Evolutionary conservation across 2,888 invertebrate genomes (phyloP), one percentile per base, ranked within the genome.

Genomic region (Caradrina kadenii): DNA sequence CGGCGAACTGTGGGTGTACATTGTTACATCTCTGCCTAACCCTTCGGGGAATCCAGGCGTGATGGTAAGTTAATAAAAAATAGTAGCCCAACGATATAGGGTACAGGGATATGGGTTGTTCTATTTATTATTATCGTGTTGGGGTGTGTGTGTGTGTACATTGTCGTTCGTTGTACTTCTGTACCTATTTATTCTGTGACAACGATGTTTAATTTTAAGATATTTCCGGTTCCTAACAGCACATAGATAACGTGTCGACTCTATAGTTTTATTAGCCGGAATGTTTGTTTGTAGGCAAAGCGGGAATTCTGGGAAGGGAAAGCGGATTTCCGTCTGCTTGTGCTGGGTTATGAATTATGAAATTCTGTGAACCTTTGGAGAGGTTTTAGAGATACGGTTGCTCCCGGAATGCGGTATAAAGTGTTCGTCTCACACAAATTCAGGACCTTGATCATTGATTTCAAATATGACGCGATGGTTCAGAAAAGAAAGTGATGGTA

Each of bases 131-230:
- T n/a, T n/a, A n/a, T n/a, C n/a, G n/a, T n/a, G n/a, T n/a, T n/a
- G n/a, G n/a, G n/a, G n/a, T 31, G 0, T 15, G 6, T 45, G 10
- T 35, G 11, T 68, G 55, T 19, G 15, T n/a, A 1, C 17, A 8
- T 10, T 42, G 5, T 69, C 4, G 17, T 13, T 17, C 13, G 7
- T 17, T 35, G 4, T 17, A 6, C 8, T 13, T 72, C 63, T 72
- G 31, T 35, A 19, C 0, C 15, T 22, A 22, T 15, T 1, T 45
- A 22, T 19, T 35, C 13, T 19, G 6, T 55, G 22, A 2, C 26
- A 59, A 22, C 17, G 17, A 31, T 42, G 72, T 72, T 63, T 72
- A 68, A 76, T 76, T 75, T 79, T 68, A 79, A 76, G 65, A 56
- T 49, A 53, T 48, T 55, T 26, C 42, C 15, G 45, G 52, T 26